Evolutionary conservation across 2,888 invertebrate genomes (phyloP), one percentile per base, ranked within the genome.

Genomic region (Xylota sylvarum): DNA sequence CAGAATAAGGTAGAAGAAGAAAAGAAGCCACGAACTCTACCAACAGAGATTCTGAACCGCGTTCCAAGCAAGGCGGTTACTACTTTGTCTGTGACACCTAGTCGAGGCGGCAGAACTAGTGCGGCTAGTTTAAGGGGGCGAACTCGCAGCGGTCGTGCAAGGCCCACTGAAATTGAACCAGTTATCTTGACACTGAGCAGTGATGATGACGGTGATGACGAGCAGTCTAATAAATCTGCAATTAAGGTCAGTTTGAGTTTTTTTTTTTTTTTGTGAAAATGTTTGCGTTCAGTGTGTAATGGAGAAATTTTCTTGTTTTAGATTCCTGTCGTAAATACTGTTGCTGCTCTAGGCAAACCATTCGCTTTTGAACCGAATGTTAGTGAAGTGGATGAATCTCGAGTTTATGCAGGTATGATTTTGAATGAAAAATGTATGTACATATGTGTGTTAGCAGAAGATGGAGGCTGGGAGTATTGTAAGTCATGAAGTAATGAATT

Each of bases 151-250:
- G 91, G 91, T 0, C 90, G 89, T 52, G n/a, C 43, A 17, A 94
- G 94, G 72, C 93, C 93, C 0, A 93, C 94, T 0, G 96, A 96
- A 89, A 93, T 93, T 0, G 95, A 96, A 89, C 95, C 95, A 43
- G 95, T 95, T 7, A 95, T 96, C 89, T 93, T 96, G 81, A 95
- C 95, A 14, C 92, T 95, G 62, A 96, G 96, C 90, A 96, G 95
- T 65, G 96, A 96, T 89, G 96, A 96, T 88, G 96, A 95, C 88
- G 95, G 90, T 3, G 91, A 89, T 19, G 91, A 92, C 64, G 90
- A 90, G n/a, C 88, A 89, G 1, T 87, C 90, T 0, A 91, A 89
- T 60, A 88, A 89, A 46, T 90, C 89, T 37, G 83, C 81, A 3
- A 83, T 88, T 70, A 90, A 88, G 77, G 92, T 91, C 83, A 88